phyloP scores from a whole-genome alignment of 2,888 invertebrate genomes.

The Himalopsyche japonica region DNA sequence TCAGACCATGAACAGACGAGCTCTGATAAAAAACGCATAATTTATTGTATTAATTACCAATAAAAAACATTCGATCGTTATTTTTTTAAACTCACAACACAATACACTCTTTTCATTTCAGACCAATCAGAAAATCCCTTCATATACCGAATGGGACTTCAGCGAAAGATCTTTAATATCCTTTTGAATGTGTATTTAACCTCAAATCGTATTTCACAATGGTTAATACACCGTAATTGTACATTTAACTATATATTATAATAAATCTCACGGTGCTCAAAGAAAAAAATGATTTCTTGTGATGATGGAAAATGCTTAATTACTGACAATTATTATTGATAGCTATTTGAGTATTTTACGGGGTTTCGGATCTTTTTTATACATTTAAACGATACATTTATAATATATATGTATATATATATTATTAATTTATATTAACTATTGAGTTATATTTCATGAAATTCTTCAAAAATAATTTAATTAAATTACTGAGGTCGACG shows the following conservation, averaged over 20 bases:
- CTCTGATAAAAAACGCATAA: not conserved
- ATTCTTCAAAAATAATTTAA: slow-evolving; percentile 13
- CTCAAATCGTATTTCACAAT: not conserved
- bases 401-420: not conserved
- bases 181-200: not conserved
- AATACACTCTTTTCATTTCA: not conserved
- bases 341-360: not conserved
- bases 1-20: not conserved
- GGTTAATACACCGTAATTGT: not conserved
- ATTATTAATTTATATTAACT: not conserved
- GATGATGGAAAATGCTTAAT: slow-evolving; percentile 6
- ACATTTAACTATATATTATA: not conserved
- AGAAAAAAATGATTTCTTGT: slow-evolving; percentile 1
- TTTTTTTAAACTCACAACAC: not conserved
- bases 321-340: not conserved
- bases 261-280: not conserved
- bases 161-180: not conserved
- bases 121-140: not conserved
- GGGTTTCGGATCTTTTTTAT: slow-evolving; percentile 5
- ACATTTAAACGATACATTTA: slow-evolving; percentile 4
- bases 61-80: not conserved
- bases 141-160: not conserved
- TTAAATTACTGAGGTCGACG: slow-evolving; percentile 18
- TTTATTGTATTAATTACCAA: not conserved
- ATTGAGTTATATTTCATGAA: not conserved